Percentiles rank a stretch among this genome's conserved stretches.
Evolutionary conservation across 2,797 vertebrate species (phyloP).

Genomic region (Selene dorsalis): DNA sequence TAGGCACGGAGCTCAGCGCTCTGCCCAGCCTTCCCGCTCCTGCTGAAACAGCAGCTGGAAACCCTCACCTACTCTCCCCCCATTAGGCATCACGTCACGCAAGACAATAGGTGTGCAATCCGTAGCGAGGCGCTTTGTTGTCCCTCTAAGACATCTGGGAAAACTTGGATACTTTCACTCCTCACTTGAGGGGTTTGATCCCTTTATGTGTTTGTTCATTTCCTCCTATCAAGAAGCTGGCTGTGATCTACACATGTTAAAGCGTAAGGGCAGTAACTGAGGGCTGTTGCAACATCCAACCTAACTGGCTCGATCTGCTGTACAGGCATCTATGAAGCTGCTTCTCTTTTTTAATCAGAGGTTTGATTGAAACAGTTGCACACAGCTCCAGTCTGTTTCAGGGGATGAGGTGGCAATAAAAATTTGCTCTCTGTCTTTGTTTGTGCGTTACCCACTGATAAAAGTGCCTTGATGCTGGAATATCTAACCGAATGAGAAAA

Average conservation of each 20-base stretch:
- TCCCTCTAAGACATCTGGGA: conserved; percentile 49
- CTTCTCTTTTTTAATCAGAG: conserved; percentile 63
- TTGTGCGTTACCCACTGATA: conserved; percentile 68
- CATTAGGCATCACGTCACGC: conserved; percentile 60
- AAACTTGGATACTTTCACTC: conserved; percentile 29
- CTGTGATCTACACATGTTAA: conserved; percentile 56
- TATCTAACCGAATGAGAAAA: conserved; percentile 77
- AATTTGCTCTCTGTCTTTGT: conserved; percentile 74
- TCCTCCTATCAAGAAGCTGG: conserved; percentile 40
- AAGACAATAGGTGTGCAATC: conserved; percentile 54
- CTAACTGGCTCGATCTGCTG: conserved; percentile 26
- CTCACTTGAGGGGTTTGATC: conserved; percentile 31
- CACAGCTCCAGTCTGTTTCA: conserved; percentile 66
- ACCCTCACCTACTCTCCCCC: conserved; percentile 54
- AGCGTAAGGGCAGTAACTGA: conserved; percentile 40
- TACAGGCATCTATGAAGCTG: conserved; percentile 26
- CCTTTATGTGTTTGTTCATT: conserved; percentile 41
- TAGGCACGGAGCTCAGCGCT: conserved; percentile 51
- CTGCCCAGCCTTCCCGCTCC: conserved; percentile 49
- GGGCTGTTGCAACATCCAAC: conserved; percentile 40
- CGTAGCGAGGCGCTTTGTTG: conserved; percentile 52
- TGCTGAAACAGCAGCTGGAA: conserved; percentile 68
- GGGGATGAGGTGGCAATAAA: conserved; percentile 73
- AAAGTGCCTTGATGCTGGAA: conserved; percentile 78
- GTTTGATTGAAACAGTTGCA: conserved; percentile 66